Percentiles rank a stretch among this genome's conserved stretches.
phyloP scores from a whole-genome alignment of 1,140 invertebrate genomes.

The Diuraphis noxia region DNA sequence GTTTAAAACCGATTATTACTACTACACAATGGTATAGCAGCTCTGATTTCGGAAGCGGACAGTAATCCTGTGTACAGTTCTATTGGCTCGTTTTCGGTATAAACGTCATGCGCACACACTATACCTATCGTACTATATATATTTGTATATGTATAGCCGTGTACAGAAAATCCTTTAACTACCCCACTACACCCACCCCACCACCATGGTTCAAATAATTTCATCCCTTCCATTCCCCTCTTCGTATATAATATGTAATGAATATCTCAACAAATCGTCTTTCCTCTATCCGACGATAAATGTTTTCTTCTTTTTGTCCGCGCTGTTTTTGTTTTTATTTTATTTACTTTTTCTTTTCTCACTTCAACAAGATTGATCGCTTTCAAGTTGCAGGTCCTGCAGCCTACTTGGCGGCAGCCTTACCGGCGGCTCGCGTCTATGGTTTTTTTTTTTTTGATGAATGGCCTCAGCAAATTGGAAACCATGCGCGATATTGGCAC shows the following conservation, averaged over 20 bases:
- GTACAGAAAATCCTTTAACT: not conserved
- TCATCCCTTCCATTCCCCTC: not conserved
- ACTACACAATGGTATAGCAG: not conserved
- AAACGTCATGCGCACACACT: not conserved
- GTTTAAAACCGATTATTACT: not conserved
- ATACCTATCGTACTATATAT: not conserved
- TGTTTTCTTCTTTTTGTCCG: conserved; percentile 22
- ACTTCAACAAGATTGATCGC: conserved; percentile 41
- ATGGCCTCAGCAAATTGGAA: conserved; percentile 20
- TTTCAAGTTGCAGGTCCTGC: not conserved
- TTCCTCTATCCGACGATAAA: not conserved
- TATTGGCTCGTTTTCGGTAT: not conserved
- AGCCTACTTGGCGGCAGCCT: conserved; percentile 40
- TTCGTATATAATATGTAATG: not conserved
- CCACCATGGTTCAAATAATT: not conserved
- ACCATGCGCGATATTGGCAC: not conserved
- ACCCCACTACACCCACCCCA: not conserved
- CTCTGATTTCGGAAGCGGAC: not conserved
- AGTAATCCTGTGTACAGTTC: not conserved
- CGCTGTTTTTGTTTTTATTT: conserved; percentile 35
- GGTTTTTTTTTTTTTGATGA: conserved; percentile 34
- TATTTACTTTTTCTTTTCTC: conserved; percentile 35
- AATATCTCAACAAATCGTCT: conserved; percentile 43
- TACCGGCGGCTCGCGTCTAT: not conserved
- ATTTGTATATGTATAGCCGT: not conserved